A percentile compares a stretch with the other conserved stretches of the same genome.
phyloP scores from a whole-genome alignment of 1,140 invertebrate species.

The Ceratitis capitata region DNA sequence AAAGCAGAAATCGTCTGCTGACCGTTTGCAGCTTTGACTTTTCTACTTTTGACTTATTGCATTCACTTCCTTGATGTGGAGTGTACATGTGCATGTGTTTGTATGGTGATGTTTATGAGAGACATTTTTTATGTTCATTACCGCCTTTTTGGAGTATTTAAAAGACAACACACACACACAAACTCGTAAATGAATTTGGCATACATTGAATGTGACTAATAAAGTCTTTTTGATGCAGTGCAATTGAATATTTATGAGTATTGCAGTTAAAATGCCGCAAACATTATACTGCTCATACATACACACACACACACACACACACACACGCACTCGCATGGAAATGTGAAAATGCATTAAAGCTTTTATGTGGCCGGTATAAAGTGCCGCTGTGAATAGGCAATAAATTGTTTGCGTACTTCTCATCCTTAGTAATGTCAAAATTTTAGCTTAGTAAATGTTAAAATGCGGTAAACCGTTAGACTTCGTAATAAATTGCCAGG shows the following conservation, averaged over 20 bases:
- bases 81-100: neutral
- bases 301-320: neutral
- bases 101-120: neutral
- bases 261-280: neutral
- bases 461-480: neutral
- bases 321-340: too few species aligned
- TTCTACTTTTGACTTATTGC: neutral
- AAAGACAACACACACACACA: neutral
- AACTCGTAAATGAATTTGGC: neutral
- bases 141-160: neutral
- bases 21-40: neutral
- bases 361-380: neutral
- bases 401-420: neutral
- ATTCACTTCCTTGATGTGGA: neutral
- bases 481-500: neutral
- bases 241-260: constrained; percentile 1
- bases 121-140: neutral
- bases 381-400: neutral
- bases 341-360: neutral
- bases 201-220: neutral
- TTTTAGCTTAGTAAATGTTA: neutral
- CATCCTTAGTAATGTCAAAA: neutral
- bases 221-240: neutral
- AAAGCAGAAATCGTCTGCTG: neutral
- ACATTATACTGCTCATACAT: too few species aligned